Percentiles rank a stretch among this genome's conserved stretches.
phyloP scores from a whole-genome alignment of 2,888 invertebrate species.

The Anoncus sp. region DNA sequence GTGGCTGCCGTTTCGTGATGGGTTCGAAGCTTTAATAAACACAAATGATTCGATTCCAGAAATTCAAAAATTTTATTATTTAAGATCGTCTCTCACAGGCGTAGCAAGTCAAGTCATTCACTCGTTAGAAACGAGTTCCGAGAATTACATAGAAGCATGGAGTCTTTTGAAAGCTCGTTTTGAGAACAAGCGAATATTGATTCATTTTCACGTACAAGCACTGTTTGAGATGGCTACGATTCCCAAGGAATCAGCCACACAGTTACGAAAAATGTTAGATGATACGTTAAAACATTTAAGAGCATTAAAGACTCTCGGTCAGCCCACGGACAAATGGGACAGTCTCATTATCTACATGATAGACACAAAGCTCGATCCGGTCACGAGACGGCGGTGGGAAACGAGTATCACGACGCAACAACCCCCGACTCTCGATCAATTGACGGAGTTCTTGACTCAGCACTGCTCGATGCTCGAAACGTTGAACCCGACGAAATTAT shows the following conservation, averaged over 20 bases:
- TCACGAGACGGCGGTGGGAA: constrained; percentile 52
- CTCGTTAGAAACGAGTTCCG: constrained; percentile 54
- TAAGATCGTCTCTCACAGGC: constrained; percentile 59
- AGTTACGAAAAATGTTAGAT: constrained; percentile 43
- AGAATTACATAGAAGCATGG: constrained; percentile 62
- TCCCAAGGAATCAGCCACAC: constrained; percentile 43
- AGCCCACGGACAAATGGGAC: constrained; percentile 46
- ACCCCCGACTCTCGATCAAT: too few species aligned
- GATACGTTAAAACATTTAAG: constrained; percentile 46
- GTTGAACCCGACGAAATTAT: too few species aligned
- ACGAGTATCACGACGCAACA: too few species aligned
- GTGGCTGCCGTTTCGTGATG: constrained; percentile 61
- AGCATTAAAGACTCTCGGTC: constrained; percentile 46
- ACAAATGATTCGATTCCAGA: constrained; percentile 41
- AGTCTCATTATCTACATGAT: constrained; percentile 49
- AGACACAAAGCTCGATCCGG: constrained; percentile 43
- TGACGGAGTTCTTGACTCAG: constrained; percentile 25
- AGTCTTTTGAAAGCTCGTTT: constrained; percentile 52
- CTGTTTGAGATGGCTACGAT: constrained; percentile 46
- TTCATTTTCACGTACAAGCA: constrained; percentile 57
- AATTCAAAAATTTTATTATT: constrained; percentile 65
- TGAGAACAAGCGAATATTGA: constrained; percentile 55
- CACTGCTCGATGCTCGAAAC: constrained; percentile 47
- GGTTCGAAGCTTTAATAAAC: constrained; percentile 60
- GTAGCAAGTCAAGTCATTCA: constrained; percentile 54